Evolutionary conservation across 2,113 vertebrate genomes (phyloP).

Genomic region (Hemiprocne comata): DNA sequence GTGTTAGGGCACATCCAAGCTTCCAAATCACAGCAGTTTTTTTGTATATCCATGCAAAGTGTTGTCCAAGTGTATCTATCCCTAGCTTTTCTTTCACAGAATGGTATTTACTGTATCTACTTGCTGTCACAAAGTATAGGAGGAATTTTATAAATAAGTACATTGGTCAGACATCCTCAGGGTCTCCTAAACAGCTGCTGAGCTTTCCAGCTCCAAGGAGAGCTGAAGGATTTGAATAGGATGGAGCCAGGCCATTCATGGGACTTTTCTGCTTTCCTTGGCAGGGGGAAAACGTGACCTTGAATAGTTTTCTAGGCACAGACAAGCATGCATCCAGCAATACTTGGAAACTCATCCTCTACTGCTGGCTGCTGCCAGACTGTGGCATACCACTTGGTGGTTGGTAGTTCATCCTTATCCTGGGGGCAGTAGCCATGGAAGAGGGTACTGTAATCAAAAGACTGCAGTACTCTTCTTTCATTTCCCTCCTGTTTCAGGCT

Average conservation of each 20-base stretch:
- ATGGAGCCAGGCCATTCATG: not conserved
- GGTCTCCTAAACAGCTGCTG: conserved; percentile 4
- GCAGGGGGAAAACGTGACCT: not conserved
- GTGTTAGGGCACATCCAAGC: conserved; percentile 27
- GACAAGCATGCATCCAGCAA: not conserved
- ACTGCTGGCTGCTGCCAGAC: not conserved
- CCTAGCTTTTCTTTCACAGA: not conserved
- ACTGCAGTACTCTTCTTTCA: not conserved
- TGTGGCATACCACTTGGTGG: not conserved
- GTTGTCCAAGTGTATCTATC: not conserved
- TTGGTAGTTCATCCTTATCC: not conserved
- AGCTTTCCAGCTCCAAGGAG: not conserved
- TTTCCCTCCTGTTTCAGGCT: not conserved
- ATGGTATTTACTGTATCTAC: not conserved
- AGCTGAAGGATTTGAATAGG: not conserved
- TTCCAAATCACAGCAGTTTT: conserved; percentile 10
- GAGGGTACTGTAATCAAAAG: not conserved
- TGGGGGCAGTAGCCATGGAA: not conserved
- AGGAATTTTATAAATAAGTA: not conserved
- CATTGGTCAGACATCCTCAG: not conserved
- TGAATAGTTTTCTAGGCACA: not conserved
- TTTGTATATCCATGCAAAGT: not conserved
- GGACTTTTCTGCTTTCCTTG: not conserved
- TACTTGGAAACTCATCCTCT: not conserved
- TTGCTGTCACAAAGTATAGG: not conserved